A percentile compares a stretch with the other conserved stretches of the same genome.
These are phyloP conservation scores for Verasper variegatus DNA, from an alignment of 2,113 vertebrate genomes.

Conservation along the genomic window DNA sequence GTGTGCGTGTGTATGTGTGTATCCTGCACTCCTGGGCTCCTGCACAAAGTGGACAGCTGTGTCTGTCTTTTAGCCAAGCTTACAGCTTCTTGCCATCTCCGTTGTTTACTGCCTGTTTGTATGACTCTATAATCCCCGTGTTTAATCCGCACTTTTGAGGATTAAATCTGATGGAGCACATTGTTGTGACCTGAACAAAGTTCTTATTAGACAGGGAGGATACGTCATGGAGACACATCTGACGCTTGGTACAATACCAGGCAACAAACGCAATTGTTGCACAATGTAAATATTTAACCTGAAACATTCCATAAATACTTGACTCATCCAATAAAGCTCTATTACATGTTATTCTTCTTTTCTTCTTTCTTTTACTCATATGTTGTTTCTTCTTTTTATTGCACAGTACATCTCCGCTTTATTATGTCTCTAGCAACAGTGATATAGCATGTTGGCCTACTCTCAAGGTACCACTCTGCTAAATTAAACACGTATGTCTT, in stretches of 20 bases:
- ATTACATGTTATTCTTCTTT: not conserved
- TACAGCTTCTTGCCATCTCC: slow-evolving; percentile 33
- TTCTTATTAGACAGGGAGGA: slow-evolving; percentile 11
- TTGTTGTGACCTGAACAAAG: slow-evolving; percentile 29
- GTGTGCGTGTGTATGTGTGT: not conserved
- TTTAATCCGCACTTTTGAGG: slow-evolving; percentile 57
- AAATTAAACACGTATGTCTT: slow-evolving; percentile 3
- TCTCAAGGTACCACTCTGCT: not conserved
- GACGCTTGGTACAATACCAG: not conserved
- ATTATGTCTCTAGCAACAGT: not conserved
- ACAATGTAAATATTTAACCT: not conserved
- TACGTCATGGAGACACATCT: slow-evolving; percentile 10
- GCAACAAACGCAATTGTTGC: not conserved
- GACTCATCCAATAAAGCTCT: not conserved
- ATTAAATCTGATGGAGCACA: slow-evolving; percentile 48
- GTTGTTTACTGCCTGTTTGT: slow-evolving; percentile 56
- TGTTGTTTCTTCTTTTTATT: not conserved
- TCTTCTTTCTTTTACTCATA: not conserved
- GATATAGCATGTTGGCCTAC: not conserved
- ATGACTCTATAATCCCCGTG: slow-evolving; percentile 53
- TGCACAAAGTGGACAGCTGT: slow-evolving; percentile 23
- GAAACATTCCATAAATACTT: not conserved
- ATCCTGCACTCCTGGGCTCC: not conserved
- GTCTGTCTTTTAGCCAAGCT: slow-evolving; percentile 35
- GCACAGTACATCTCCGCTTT: not conserved